These are phyloP conservation scores for Megamerina dolium DNA, from an alignment of 2,888 invertebrate species.

Conservation along the genomic window DNA sequence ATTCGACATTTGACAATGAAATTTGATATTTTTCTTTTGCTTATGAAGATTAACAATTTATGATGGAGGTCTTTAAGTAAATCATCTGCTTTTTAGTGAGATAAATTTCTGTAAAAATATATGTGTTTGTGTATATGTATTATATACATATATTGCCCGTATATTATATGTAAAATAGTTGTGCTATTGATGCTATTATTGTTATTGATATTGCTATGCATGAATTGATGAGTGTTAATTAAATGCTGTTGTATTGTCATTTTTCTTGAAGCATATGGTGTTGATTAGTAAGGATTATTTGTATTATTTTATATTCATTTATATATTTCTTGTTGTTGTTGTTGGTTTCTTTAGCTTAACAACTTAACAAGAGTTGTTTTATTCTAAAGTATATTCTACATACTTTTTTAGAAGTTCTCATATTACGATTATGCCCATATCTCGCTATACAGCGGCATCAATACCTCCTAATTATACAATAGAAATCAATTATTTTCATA, in stretches of 20 bases:
- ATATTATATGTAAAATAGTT: no score
- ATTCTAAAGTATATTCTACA: no score
- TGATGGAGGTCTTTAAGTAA: not conserved
- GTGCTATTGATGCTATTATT: no score
- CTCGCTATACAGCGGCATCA: no score
- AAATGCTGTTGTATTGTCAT: conserved; percentile 8
- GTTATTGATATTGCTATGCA: conserved; percentile 1
- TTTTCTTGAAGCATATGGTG: conserved; percentile 9
- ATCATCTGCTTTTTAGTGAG: not conserved
- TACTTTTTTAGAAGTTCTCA: no score
- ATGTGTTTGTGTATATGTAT: not conserved
- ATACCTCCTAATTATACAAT: no score
- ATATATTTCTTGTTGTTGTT: no score
- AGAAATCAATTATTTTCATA: no score
- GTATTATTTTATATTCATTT: not conserved
- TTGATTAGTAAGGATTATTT: conserved; percentile 14
- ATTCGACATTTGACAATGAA: conserved; percentile 11
- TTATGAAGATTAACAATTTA: not conserved
- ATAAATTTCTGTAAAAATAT: no score
- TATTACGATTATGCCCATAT: no score
- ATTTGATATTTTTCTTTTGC: conserved; percentile 4
- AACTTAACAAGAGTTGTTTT: no score
- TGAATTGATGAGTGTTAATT: conserved; percentile 13
- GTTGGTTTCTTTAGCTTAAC: no score
- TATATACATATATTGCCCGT: not conserved